These are phyloP conservation scores for Botia kubotai DNA, from an alignment of 2,797 vertebrate genomes.

Conservation along the genomic window DNA sequence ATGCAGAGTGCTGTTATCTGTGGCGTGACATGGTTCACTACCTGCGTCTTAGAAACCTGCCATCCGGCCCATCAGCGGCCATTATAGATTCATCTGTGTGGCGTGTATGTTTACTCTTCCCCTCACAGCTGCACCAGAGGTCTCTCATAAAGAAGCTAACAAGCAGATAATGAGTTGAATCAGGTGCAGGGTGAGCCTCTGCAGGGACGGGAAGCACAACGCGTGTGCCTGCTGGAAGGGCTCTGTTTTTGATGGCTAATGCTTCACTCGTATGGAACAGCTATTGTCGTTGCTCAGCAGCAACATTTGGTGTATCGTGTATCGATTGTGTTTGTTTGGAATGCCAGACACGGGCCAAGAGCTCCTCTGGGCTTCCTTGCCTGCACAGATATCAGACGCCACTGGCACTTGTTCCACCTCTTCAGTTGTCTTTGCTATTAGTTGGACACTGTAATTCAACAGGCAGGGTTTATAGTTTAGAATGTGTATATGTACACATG, in stretches of 20 bases:
- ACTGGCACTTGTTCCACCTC: background rate
- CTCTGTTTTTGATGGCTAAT: too few relatives aligned
- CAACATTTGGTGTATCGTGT: background rate
- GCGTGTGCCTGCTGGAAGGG: constrained; percentile 1
- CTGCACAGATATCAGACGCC: constrained; percentile 15
- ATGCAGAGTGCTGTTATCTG: constrained; percentile 18
- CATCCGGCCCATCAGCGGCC: background rate
- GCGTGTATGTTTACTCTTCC: constrained; percentile 38
- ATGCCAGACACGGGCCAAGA: constrained; percentile 20
- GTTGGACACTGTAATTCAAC: background rate
- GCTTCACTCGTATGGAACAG: too few relatives aligned
- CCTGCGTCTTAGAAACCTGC: background rate
- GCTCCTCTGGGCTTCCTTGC: constrained; percentile 16
- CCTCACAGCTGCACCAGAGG: constrained; percentile 41
- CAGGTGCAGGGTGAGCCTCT: constrained; percentile 38
- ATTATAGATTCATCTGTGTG: background rate
- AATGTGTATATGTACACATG: too few relatives aligned
- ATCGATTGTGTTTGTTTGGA: constrained; percentile 28
- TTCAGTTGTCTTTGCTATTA: constrained; percentile 9
- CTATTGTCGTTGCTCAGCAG: background rate
- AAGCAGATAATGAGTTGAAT: constrained; percentile 56
- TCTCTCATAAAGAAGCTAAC: constrained; percentile 47
- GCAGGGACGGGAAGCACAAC: background rate
- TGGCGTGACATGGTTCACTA: constrained; percentile 7
- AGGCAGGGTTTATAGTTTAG: background rate